Base-by-base conservation (phyloP, 1,140 invertebrate species). In the Camponotus pennsylvanicus region DNA sequence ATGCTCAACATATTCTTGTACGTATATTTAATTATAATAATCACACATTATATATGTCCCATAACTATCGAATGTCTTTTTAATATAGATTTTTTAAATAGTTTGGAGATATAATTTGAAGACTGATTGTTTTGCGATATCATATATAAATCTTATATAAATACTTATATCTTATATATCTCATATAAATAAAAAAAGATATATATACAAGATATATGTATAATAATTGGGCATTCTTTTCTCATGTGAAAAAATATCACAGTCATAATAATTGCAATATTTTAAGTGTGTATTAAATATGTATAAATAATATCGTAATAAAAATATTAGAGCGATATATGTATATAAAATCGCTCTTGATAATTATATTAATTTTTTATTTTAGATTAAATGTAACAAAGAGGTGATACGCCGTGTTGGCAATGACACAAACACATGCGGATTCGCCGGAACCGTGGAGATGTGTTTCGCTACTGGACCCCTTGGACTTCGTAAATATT, bases 401-500 rank as follows among this genome's bases (percentile, higher is more conserved):
- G 96, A 97, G 90, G 96, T 98, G 92, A 95, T 96, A 40, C 90
- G 95, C 90, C 93, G 96, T 90, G 85, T 96, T 80, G 95, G 95
- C 80, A 90, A 93, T 63, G 91, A 94, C 4, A 71, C 93, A 45
- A 86, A 93, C 52, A 75, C 94, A n/a, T 96, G 97, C 0, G 97
- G 97, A 78, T 98, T 98, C 93, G 97, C 98, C 0, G 96, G 97
- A 84, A 98, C 98, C 0, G 97, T 98, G 63, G 96, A 97, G 92
- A 93, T 97, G 70, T 97, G 97, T 78, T 98, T 98, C 91, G 95
- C 96, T 83, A 96, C 96, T 32, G 98, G 98, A 2, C 97, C 97
- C 0, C 91, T 94, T 0, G 92, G 93, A 66, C 87, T 97, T 7
- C 94, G 97, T 57, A 95, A 94, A 34, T 96, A 97, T 90, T 96